These are phyloP conservation scores for Coendou prehensilis DNA, from an alignment of 2,797 vertebrate species.

Conservation along the genomic window DNA sequence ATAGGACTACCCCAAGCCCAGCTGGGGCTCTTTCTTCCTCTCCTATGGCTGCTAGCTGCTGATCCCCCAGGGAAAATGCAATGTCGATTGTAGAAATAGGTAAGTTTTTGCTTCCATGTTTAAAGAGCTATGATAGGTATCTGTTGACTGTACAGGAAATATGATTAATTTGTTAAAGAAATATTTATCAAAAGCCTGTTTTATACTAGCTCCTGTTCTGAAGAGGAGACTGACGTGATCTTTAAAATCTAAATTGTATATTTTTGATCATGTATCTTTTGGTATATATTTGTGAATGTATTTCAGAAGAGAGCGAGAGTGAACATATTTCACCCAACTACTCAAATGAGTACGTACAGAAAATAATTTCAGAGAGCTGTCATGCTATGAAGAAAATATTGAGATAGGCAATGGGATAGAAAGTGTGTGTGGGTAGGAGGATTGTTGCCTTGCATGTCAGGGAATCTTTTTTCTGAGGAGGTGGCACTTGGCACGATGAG, in stretches of 20 bases:
- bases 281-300: conserved; percentile 10
- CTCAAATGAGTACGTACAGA: background rate
- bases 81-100: background rate
- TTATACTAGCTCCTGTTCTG: background rate
- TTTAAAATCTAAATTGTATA: background rate
- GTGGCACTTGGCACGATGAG: background rate
- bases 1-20: background rate
- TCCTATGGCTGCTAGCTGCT: background rate
- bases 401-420: background rate
- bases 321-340: background rate
- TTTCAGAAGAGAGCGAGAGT: background rate
- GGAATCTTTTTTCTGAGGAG: background rate
- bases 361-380: background rate
- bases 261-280: conserved; percentile 11
- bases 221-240: background rate
- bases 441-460: background rate
- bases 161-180: conserved; percentile 45
- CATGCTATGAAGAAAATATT: background rate
- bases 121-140: background rate
- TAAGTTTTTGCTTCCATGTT: background rate
- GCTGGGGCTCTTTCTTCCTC: background rate
- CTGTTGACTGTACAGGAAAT: background rate
- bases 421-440: background rate
- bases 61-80: background rate
- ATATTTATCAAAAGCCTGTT: conserved; percentile 20